Base-by-base conservation (phyloP, 2,797 vertebrate genomes). In the Xiphophorus birchmanni region DNA sequence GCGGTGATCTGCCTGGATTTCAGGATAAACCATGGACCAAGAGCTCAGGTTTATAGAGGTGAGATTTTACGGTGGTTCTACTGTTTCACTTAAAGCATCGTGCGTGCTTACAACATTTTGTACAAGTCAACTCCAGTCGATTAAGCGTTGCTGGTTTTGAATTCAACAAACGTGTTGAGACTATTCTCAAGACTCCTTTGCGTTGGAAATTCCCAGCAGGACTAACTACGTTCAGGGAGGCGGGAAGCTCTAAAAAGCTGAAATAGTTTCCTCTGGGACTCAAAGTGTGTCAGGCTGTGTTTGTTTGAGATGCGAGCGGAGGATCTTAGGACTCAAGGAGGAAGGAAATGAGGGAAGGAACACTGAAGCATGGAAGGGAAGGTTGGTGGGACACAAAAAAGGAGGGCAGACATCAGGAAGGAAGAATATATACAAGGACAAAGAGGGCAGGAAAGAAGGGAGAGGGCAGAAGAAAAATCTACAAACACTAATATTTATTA, bases 1-100 rank as follows among this genome's bases (percentile, higher is more conserved):
- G 15, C 7, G 1, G 35, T 32, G 78, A 52, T 74, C 15, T 79
- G 79, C 48, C 17, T 35, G 77, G 12, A 26, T 74, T 74, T 86
- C 76, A 74, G 50, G 76, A 85, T 82, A 32, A 76, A 78, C 77
- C 79, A 92, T 93, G 89, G 93, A 94, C 1, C 91, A 91, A 44
- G 93, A 94, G 82, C 86, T 91, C 86, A 90, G 91, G 80, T 94
- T 85, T 78, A 6, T 77, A 7, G 92, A 94, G 91, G 93, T 93
- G 89, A 94, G 93, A 83, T 26, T 47, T 71, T 78, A 56, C 0
- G 29, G 6, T 2, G 10, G 50, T 74, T n/a, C 58, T 77, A 78
- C 76, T 82, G 77, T 2, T 10, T 12, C 11, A 35, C 37, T 74
- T 52, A 52, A 1, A 5, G 23, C 12, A 18, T 29, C 3, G 1